A percentile compares a stretch with the other conserved stretches of the same genome.
These are phyloP conservation scores for Orthonevra nobilis DNA, from an alignment of 2,888 invertebrate species.

Conservation along the genomic window DNA sequence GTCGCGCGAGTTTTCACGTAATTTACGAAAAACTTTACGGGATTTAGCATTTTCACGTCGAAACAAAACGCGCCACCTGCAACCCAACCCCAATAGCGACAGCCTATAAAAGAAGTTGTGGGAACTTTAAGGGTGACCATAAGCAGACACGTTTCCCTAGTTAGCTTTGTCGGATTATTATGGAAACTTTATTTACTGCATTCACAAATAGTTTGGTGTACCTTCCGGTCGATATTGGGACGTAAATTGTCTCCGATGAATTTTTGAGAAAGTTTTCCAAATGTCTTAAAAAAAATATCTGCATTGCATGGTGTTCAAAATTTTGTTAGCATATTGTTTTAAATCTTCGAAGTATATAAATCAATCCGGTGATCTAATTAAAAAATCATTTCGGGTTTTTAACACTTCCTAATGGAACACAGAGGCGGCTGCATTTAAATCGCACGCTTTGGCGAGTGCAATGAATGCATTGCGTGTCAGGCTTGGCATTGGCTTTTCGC, in stretches of 20 bases:
- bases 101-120: conserved; percentile 13
- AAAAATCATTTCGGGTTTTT: conserved; percentile 19
- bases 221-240: neutral
- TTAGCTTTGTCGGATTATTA: conserved; percentile 49
- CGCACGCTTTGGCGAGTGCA: too few species aligned
- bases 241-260: neutral
- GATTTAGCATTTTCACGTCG: conserved; percentile 48
- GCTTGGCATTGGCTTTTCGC: conserved; percentile 18
- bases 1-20: conserved; percentile 62
- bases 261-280: too few species aligned
- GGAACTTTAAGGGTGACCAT: conserved; percentile 22
- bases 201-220: conserved; percentile 31
- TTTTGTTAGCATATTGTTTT: neutral
- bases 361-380: conserved; percentile 19
- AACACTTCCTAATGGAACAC: neutral
- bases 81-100: neutral
- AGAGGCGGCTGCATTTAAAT: neutral
- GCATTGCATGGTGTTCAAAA: too few species aligned
- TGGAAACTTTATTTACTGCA: conserved; percentile 30
- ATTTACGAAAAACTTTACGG: conserved; percentile 58
- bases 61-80: conserved; percentile 14
- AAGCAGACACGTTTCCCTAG: conserved; percentile 55
- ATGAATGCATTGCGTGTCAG: conserved; percentile 9
- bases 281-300: too few species aligned
- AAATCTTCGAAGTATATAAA: neutral